Conservation (phyloP, 2,797 vertebrate genomes). For the Erpetoichthys calabaricus region DNA sequence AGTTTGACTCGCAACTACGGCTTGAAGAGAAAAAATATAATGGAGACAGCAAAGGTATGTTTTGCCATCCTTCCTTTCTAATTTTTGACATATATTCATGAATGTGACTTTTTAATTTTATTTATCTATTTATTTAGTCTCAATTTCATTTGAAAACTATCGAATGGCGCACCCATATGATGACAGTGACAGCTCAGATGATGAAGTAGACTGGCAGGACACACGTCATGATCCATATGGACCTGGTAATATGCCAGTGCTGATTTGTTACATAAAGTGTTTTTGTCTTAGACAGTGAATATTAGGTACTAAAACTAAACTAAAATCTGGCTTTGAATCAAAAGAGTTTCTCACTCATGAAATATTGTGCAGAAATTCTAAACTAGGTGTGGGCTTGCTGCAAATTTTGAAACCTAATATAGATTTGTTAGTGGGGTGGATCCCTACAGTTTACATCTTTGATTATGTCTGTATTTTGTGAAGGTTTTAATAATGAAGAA, state of each 20-base stretch:
- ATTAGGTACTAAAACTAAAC: too few species aligned
- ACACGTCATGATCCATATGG: slow-evolving; percentile 81
- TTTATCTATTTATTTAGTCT: slow-evolving; percentile 50
- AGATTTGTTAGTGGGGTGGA: too few species aligned
- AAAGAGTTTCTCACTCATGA: too few species aligned
- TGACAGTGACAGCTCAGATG: slow-evolving; percentile 89
- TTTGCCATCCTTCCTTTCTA: not conserved
- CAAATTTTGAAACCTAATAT: too few species aligned
- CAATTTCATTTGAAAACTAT: slow-evolving; percentile 95
- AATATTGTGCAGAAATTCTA: too few species aligned
- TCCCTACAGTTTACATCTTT: too few species aligned
- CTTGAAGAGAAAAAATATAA: slow-evolving; percentile 91
- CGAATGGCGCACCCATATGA: slow-evolving; percentile 83
- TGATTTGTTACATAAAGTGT: too few species aligned
- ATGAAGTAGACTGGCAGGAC: slow-evolving; percentile 96
- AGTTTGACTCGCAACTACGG: slow-evolving; percentile 80
- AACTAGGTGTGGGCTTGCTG: too few species aligned
- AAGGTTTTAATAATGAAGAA: too few species aligned
- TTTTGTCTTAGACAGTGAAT: too few species aligned
- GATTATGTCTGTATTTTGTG: too few species aligned
- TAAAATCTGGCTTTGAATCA: too few species aligned
- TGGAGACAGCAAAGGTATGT: slow-evolving; percentile 89
- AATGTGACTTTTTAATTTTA: slow-evolving; percentile 9
- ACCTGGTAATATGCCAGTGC: slow-evolving; percentile 48
- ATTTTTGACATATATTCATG: slow-evolving; percentile 4